These are phyloP conservation scores for Coreius guichenoti DNA, from an alignment of 2,797 vertebrate species.

Conservation along the genomic window DNA sequence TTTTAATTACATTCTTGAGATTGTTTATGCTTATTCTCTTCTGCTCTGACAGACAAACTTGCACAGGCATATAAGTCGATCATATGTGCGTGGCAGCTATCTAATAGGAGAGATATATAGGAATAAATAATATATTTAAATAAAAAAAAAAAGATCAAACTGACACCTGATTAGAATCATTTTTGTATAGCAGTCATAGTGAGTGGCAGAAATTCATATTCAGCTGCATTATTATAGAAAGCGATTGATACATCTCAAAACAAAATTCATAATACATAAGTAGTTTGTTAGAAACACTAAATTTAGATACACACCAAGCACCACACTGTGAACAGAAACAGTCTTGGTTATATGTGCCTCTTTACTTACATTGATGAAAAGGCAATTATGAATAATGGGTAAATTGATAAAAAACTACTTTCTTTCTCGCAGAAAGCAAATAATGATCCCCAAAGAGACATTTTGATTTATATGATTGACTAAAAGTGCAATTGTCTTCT, in stretches of 20 bases:
- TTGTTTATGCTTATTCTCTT: slow-evolving; percentile 60
- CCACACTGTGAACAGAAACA: slow-evolving; percentile 39
- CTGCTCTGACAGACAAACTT: slow-evolving; percentile 60
- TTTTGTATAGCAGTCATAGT: slow-evolving; percentile 38
- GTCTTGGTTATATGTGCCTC: slow-evolving; percentile 8
- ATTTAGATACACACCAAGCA: slow-evolving; percentile 48
- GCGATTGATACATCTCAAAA: slow-evolving; percentile 34
- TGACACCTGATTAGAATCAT: slow-evolving; percentile 44
- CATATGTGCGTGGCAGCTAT: slow-evolving; percentile 52
- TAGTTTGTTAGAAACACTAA: slow-evolving; percentile 38
- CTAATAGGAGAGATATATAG: slow-evolving; percentile 43
- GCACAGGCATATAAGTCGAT: slow-evolving; percentile 60
- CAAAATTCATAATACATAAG: slow-evolving; percentile 48
- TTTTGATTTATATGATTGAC: background rate
- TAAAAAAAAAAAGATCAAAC: slow-evolving; percentile 39
- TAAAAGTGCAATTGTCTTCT: slow-evolving; percentile 2
- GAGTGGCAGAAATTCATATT: slow-evolving; percentile 38
- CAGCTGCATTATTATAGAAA: slow-evolving; percentile 25
- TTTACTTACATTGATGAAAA: slow-evolving; percentile 15
- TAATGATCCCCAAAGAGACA: slow-evolving; percentile 4
- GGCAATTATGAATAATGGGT: background rate
- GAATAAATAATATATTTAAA: slow-evolving; percentile 48
- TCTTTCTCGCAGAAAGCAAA: background rate
- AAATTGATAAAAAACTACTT: background rate
- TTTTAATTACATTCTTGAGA: slow-evolving; percentile 71